Evolutionary conservation across 2,113 vertebrate species (phyloP), one percentile per base, ranked within the genome.

Genomic region (Atherinomorus stipes): DNA sequence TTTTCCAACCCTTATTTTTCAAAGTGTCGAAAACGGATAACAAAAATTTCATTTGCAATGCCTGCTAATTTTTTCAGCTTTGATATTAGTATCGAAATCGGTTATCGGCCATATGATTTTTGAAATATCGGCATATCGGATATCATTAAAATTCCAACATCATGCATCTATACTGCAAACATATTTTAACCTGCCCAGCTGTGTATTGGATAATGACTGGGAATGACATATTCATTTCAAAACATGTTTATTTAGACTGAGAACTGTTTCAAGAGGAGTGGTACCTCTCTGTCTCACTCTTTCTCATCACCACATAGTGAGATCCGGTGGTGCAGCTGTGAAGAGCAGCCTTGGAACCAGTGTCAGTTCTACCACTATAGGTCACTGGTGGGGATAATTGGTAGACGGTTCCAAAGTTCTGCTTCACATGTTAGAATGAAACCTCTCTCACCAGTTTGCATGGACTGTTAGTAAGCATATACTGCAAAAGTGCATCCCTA

Each of bases 301-400:
- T n/a, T 34, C 31, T 34, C 18, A 8, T 44, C n/a, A 64, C n/a
- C 66, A 51, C 42, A 12, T 49, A 34, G 52, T 70, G 40, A 37
- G 28, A 56, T 57, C 9, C 19, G n/a, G 40, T 40, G 19, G 71
- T 62, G 21, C 52, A 45, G 52, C 66, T 76, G 23, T 62, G 31
- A 34, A 51, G 70, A 78, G 59, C 80, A 72, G 52, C 37, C 22
- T 68, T 15, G 31, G 16, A 52, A 25, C 67, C 57, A 71, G n/a
- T 54, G 74, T 68, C 77, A 52, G 78, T 76, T 64, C 67, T 74
- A 60, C 63, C 67, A 74, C 31, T 68, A 71, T 49, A 72, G 44
- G 64, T 73, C 85, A 87, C 80, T 83, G 74, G 70, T 84, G 83
- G 73, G 82, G 59, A 84, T 89, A 91, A 92, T 87, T 88, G 79